Evolutionary conservation across 1,140 invertebrate species (phyloP).

Genomic region (Drosophila equinoxialis): DNA sequence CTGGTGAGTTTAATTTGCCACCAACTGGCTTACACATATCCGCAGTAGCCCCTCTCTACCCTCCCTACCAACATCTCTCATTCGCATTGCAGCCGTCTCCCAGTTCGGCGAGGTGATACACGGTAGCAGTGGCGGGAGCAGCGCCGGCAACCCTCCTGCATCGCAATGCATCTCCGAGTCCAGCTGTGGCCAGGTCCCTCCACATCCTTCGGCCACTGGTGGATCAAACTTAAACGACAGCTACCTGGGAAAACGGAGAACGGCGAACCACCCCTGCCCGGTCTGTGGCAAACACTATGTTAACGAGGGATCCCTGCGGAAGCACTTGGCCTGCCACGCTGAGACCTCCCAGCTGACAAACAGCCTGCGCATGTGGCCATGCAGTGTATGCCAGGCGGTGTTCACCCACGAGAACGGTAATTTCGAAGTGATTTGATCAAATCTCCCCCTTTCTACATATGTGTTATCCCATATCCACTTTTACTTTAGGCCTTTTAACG

Average conservation of each 20-base stretch:
- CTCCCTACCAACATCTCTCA: not conserved
- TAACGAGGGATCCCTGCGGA: slow-evolving; percentile 95
- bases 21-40: not conserved
- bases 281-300: slow-evolving; percentile 97
- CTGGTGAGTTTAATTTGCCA: slow-evolving; percentile 88
- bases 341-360: slow-evolving; percentile 94
- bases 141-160: slow-evolving; percentile 25
- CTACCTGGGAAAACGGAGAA: slow-evolving; percentile 95
- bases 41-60: too few species aligned
- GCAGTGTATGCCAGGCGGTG: slow-evolving; percentile 96
- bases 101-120: slow-evolving; percentile 51
- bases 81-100: slow-evolving; percentile 20
- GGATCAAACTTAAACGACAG: slow-evolving; percentile 84
- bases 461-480: not conserved
- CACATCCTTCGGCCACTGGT: slow-evolving; percentile 17
- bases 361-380: slow-evolving; percentile 95
- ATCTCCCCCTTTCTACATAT: not conserved
- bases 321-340: slow-evolving; percentile 95
- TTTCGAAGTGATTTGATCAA: not conserved
- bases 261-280: slow-evolving; percentile 96
- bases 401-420: slow-evolving; percentile 96
- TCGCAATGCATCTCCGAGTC: slow-evolving; percentile 46
- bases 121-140: slow-evolving; percentile 20
- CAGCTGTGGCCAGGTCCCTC: slow-evolving; percentile 36
- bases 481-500: slow-evolving; percentile 89